Percentiles rank a stretch among this genome's conserved stretches.
phyloP scores from a whole-genome alignment of 1,140 invertebrate species.

The Cataglyphis hispanica region DNA sequence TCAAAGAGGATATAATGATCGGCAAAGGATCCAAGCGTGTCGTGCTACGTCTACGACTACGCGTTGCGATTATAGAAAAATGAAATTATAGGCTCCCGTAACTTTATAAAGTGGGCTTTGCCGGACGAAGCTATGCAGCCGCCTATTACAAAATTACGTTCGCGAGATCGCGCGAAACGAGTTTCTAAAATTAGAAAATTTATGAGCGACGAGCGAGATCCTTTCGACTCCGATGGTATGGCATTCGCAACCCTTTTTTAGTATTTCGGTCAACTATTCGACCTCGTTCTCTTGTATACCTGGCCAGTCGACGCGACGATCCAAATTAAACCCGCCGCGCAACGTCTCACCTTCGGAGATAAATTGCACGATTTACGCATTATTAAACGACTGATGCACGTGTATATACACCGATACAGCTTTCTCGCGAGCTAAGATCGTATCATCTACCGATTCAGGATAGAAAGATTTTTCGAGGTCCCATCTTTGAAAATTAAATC shows the following conservation, averaged over 20 bases:
- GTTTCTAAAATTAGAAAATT: constrained; percentile 80
- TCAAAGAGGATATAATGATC: background rate
- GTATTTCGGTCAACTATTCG: constrained; percentile 20
- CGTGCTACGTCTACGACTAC: background rate
- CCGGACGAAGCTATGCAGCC: constrained; percentile 12
- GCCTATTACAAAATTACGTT: constrained; percentile 68
- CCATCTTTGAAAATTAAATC: background rate
- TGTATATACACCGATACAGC: background rate
- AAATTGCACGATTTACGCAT: constrained; percentile 40
- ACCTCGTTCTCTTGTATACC: constrained; percentile 31
- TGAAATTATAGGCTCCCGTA: constrained; percentile 47
- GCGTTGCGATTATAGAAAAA: constrained; percentile 42
- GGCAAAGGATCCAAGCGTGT: background rate
- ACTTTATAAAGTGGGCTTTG: background rate
- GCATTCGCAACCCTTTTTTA: constrained; percentile 63
- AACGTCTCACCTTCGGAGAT: constrained; percentile 19
- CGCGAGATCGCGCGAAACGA: constrained; percentile 64
- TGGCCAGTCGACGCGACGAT: constrained; percentile 7
- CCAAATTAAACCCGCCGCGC: constrained; percentile 34
- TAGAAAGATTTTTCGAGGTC: background rate
- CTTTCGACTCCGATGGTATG: constrained; percentile 60
- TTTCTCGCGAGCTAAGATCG: background rate
- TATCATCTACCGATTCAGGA: background rate
- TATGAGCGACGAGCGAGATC: constrained; percentile 71
- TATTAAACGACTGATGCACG: constrained; percentile 6